Evolutionary conservation across 2,113 vertebrate species (phyloP).

Genomic region (Hyperopisus bebe): DNA sequence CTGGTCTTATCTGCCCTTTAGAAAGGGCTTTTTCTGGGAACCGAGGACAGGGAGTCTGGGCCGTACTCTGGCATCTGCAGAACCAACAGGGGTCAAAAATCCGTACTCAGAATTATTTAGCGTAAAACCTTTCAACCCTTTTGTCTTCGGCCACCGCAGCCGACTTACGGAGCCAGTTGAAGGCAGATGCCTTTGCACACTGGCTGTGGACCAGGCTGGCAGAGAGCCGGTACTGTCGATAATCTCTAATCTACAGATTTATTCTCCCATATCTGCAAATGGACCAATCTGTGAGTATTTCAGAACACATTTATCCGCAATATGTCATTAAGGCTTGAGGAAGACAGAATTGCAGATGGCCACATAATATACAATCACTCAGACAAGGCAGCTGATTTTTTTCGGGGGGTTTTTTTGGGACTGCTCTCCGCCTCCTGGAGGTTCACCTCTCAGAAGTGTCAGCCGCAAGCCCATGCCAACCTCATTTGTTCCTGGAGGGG

Average conservation of each 20-base stretch:
- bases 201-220: constrained; percentile 57
- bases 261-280: constrained; percentile 59
- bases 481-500: constrained; percentile 18
- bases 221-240: constrained; percentile 62
- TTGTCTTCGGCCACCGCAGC: constrained; percentile 43
- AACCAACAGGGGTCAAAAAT: constrained; percentile 29
- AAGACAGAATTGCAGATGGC: constrained; percentile 54
- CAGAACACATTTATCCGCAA: constrained; percentile 61
- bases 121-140: constrained; percentile 29
- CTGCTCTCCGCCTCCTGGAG: constrained; percentile 16
- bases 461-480: constrained; percentile 15
- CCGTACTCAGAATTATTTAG: constrained; percentile 27
- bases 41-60: constrained; percentile 2
- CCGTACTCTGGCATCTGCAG: constrained; percentile 18
- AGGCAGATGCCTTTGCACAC: constrained; percentile 61
- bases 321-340: constrained; percentile 56
- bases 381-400: constrained; percentile 64
- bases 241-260: constrained; percentile 76
- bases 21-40: constrained; percentile 1
- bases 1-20: constrained; percentile 13
- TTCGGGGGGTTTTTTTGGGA: background rate
- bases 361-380: constrained; percentile 65
- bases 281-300: constrained; percentile 63
- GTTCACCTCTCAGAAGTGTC: constrained; percentile 6
- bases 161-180: constrained; percentile 54